These are phyloP conservation scores for Zaprionus bogoriensis DNA, from an alignment of 2,888 invertebrate species.

Conservation along the genomic window DNA sequence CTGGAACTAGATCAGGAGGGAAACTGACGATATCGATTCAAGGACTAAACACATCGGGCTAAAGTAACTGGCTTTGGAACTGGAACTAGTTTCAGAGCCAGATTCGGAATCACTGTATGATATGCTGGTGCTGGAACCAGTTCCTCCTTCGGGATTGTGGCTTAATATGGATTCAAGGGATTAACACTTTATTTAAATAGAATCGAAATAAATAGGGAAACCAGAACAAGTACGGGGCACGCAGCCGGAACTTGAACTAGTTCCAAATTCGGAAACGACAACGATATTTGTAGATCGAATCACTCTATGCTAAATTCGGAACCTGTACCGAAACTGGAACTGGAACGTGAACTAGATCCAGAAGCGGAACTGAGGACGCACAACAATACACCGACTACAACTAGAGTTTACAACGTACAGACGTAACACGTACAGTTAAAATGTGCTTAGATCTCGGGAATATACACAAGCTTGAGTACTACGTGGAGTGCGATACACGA, in stretches of 20 bases:
- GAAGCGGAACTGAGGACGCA: not conserved
- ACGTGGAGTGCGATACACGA: not conserved
- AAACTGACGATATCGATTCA: not conserved
- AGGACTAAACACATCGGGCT: not conserved
- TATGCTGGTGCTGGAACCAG: too few species aligned
- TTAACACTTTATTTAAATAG: too few species aligned
- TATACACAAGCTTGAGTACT: constrained; percentile 41
- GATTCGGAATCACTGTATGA: too few species aligned
- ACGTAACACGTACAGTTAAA: constrained; percentile 45
- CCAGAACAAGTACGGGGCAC: too few species aligned
- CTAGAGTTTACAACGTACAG: constrained; percentile 52
- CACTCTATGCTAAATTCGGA: not conserved
- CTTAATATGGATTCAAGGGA: too few species aligned
- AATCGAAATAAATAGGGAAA: too few species aligned
- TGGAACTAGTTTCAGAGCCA: not conserved
- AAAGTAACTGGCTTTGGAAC: not conserved
- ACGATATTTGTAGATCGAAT: not conserved
- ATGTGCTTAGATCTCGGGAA: constrained; percentile 61
- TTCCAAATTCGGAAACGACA: not conserved
- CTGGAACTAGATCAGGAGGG: not conserved
- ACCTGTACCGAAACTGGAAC: not conserved
- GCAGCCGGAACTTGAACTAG: too few species aligned
- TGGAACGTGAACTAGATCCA: not conserved
- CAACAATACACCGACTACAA: constrained; percentile 20
- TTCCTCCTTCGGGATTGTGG: too few species aligned